Conservation (phyloP, 2,113 vertebrate genomes). For the Percina caprodes region DNA sequence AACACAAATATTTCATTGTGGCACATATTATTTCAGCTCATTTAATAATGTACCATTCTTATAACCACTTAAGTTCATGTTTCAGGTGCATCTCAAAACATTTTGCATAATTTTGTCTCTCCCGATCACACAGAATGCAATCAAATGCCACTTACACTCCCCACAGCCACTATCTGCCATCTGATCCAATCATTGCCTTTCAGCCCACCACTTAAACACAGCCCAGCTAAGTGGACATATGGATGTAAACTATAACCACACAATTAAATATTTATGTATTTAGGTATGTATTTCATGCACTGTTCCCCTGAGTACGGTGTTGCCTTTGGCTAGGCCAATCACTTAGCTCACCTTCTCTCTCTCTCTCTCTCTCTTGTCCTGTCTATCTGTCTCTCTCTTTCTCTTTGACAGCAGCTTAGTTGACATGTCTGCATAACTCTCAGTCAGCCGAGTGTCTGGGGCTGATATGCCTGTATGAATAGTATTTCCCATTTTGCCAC, state of each 20-base stretch:
- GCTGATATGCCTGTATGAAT: conserved; percentile 65
- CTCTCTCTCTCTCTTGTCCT: conserved; percentile 17
- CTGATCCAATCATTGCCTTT: conserved; percentile 32
- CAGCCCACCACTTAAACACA: conserved; percentile 42
- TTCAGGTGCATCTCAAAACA: conserved; percentile 44
- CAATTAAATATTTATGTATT: conserved; percentile 67
- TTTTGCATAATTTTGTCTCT: conserved; percentile 28
- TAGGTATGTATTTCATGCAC: conserved; percentile 56
- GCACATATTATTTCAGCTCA: not conserved
- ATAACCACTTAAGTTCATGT: conserved; percentile 29
- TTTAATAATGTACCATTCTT: conserved; percentile 41
- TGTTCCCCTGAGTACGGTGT: conserved; percentile 51
- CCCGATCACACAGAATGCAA: not conserved
- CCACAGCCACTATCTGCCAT: not conserved
- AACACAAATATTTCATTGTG: not conserved
- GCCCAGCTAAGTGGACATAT: conserved; percentile 52
- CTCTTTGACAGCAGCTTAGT: conserved; percentile 54
- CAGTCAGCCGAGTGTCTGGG: conserved; percentile 58
- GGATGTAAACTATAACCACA: conserved; percentile 48
- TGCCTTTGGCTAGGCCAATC: conserved; percentile 36
- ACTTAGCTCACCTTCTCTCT: conserved; percentile 1
- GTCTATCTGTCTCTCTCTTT: conserved; percentile 42
- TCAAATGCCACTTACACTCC: conserved; percentile 4
- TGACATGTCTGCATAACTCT: conserved; percentile 66
- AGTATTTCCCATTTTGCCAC: conserved; percentile 62